These are phyloP conservation scores for Grammomys surdaster DNA, from an alignment of 2,113 vertebrate species.

Conservation along the genomic window DNA sequence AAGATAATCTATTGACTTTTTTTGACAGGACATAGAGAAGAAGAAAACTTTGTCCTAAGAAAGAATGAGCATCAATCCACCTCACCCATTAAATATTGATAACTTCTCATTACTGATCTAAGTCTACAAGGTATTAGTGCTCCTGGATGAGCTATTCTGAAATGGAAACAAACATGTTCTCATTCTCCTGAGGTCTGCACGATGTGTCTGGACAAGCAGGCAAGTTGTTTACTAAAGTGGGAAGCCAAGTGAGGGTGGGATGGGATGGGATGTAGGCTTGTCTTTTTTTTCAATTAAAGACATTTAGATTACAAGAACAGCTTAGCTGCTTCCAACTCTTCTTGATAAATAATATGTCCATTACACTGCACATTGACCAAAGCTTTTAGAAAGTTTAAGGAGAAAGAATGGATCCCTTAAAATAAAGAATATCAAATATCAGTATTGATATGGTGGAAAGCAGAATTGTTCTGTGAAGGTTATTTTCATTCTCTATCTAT, in stretches of 20 bases:
- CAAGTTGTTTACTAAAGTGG: slow-evolving; percentile 68
- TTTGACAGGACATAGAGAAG: background rate
- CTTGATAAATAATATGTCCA: background rate
- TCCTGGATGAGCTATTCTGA: background rate
- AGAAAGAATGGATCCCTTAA: slow-evolving; percentile 29
- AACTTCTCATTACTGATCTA: slow-evolving; percentile 21
- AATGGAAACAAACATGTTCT: slow-evolving; percentile 37
- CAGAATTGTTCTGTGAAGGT: background rate
- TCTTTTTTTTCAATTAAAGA: slow-evolving; percentile 27
- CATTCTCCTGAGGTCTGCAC: slow-evolving; percentile 47
- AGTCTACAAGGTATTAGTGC: slow-evolving; percentile 30
- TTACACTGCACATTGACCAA: background rate
- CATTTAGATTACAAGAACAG: background rate
- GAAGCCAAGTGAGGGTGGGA: background rate
- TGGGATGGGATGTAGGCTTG: background rate
- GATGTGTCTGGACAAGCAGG: slow-evolving; percentile 60
- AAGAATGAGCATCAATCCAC: background rate
- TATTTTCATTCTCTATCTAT: background rate
- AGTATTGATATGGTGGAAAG: background rate
- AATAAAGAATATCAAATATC: background rate
- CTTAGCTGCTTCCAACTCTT: background rate
- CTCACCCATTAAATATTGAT: slow-evolving; percentile 61
- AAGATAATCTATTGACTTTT: slow-evolving; percentile 51
- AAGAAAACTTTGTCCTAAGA: slow-evolving; percentile 23
- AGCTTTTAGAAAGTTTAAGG: slow-evolving; percentile 39